Base-by-base conservation (phyloP, 2,797 vertebrate species). In the Betta splendens region DNA sequence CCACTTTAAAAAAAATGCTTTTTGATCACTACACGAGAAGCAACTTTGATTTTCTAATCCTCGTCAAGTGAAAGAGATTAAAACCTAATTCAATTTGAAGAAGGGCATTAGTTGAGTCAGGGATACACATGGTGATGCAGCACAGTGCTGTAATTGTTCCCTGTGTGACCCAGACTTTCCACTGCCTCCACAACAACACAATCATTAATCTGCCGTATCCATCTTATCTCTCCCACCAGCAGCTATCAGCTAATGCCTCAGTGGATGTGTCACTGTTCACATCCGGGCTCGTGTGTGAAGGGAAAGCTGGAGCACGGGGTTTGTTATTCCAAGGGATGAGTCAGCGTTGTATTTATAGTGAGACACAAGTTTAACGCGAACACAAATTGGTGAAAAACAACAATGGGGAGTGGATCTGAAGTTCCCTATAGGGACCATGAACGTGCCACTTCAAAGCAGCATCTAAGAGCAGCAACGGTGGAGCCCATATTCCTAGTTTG, bases 141-240 rank as follows among this genome's bases (percentile, higher is more conserved):
- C 61, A 69, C 67, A 68, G 57, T 54, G 28, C 43, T 63, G 45
- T 61, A 53, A 79, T 58, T 49, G 60, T 71, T 80, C 51, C 67
- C 22, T 3, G 18, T 18, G 57, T 49, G 82, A 85, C 29, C 67
- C 71, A 72, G 57, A 86, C 73, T 83, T 88, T 86, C 87, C 87
- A 77, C 66, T 12, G 62, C 63, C 77, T 68, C 37, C 70, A 77
- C 85, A 86, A 85, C 52, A 88, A 88, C 85, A 87, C 32, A 53
- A 60, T 55, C 79, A 80, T 89, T 81, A 78, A 81, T 84, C 76
- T 78, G 55, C 45, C 47, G 36, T 28, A 70, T 79, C 59, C 53
- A 62, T 77, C 79, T 85, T 89, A 89, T 87, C 83, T 75, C 65
- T 23, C 26, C 3, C 53, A 52, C 32, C 84, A 84, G 59, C 48